Conservation (phyloP, 1,140 invertebrate genomes). For the Diorhabda elongata region DNA sequence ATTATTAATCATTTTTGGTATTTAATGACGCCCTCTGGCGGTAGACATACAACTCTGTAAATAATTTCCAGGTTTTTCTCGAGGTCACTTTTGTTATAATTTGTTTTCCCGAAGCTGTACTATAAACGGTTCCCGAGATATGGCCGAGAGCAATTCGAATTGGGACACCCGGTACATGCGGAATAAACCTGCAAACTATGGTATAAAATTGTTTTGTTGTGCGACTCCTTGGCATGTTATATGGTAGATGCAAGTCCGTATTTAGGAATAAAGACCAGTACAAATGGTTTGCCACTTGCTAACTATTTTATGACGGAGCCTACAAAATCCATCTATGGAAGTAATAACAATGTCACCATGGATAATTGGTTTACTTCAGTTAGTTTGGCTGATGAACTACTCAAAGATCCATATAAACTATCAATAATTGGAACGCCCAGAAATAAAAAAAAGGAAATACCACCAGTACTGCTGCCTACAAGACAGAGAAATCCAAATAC, state of each 20-base stretch:
- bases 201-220: slow-evolving; percentile 41
- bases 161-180: slow-evolving; percentile 32
- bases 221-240: slow-evolving; percentile 39
- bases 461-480: slow-evolving; percentile 29
- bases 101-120: too few relatives aligned
- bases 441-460: slow-evolving; percentile 43
- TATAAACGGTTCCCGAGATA: too few relatives aligned
- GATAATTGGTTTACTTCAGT: slow-evolving; percentile 46
- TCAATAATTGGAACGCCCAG: slow-evolving; percentile 34
- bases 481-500: neutral
- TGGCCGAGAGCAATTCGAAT: too few relatives aligned
- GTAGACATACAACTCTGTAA: too few relatives aligned
- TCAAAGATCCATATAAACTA: slow-evolving; percentile 22
- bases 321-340: slow-evolving; percentile 30
- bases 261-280: slow-evolving; percentile 38
- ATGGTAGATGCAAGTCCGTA: slow-evolving; percentile 43
- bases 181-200: slow-evolving; percentile 44
- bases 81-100: too few relatives aligned
- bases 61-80: too few relatives aligned
- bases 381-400: slow-evolving; percentile 38
- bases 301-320: slow-evolving; percentile 36
- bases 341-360: slow-evolving; percentile 38
- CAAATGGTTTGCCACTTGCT: slow-evolving; percentile 28
- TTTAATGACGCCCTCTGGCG: too few relatives aligned
- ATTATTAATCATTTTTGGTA: too few relatives aligned